Conservation (phyloP, 2,888 invertebrate genomes). For the Tipula helvola region DNA sequence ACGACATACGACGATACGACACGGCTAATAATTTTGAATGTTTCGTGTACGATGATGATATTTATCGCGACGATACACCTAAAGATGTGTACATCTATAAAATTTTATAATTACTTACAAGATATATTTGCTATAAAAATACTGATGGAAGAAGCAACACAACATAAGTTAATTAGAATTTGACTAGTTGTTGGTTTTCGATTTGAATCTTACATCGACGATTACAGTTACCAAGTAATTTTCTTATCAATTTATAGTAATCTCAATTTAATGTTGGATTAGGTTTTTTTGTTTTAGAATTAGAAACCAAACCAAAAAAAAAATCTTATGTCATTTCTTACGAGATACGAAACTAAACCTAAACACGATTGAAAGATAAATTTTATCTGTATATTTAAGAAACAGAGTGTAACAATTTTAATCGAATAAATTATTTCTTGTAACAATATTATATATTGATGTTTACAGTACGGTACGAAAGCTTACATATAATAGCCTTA, state of each 20-base stretch:
- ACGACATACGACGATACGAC: background rate
- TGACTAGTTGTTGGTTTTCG: background rate
- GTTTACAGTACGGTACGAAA: background rate
- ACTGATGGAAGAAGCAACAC: background rate
- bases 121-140: background rate
- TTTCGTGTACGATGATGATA: background rate
- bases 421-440: background rate
- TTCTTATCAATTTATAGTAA: background rate
- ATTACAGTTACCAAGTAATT: background rate
- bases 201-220: background rate
- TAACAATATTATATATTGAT: background rate
- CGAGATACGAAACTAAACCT: background rate
- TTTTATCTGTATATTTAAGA: background rate
- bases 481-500: too few species aligned
- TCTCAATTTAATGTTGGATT: background rate
- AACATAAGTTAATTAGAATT: background rate
- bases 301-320: background rate
- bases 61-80: background rate
- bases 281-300: background rate
- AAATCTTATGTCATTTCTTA: background rate
- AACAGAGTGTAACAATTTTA: background rate
- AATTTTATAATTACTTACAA: background rate
- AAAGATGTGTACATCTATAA: background rate
- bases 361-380: background rate
- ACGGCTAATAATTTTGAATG: background rate